These are phyloP conservation scores for Zele albiditarsus DNA, from an alignment of 2,888 invertebrate species.

Conservation along the genomic window DNA sequence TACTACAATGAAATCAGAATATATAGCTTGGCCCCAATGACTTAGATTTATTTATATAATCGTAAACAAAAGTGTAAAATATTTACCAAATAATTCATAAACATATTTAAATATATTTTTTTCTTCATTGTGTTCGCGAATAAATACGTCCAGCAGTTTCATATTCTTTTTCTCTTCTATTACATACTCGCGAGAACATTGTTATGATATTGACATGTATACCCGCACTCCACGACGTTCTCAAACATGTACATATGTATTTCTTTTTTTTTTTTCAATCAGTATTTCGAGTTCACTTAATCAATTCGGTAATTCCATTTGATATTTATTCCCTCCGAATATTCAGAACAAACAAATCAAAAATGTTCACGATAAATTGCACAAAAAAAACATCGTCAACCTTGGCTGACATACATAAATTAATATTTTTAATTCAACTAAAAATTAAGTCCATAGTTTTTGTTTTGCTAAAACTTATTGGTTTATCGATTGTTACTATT, in stretches of 20 bases:
- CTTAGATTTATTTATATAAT: not conserved
- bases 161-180: conserved; percentile 3
- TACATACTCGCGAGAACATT: not conserved
- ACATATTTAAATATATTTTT: not conserved
- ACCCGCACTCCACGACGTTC: not conserved
- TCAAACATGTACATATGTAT: not conserved
- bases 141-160: not conserved
- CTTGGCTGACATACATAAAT: not conserved
- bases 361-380: not conserved
- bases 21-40: not conserved
- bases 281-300: not conserved
- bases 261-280: not conserved
- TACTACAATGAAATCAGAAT: no score
- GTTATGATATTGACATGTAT: not conserved
- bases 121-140: not conserved
- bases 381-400: conserved; percentile 1
- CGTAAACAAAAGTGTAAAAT: not conserved
- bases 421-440: conserved; percentile 3
- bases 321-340: not conserved
- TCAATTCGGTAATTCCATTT: not conserved
- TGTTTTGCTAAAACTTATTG: not conserved
- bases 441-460: not conserved
- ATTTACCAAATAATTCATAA: conserved; percentile 4
- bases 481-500: not conserved
- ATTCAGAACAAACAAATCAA: not conserved